These are phyloP conservation scores for Alviniconcha marisindica DNA, from an alignment of 1,140 invertebrate species.

Conservation along the genomic window DNA sequence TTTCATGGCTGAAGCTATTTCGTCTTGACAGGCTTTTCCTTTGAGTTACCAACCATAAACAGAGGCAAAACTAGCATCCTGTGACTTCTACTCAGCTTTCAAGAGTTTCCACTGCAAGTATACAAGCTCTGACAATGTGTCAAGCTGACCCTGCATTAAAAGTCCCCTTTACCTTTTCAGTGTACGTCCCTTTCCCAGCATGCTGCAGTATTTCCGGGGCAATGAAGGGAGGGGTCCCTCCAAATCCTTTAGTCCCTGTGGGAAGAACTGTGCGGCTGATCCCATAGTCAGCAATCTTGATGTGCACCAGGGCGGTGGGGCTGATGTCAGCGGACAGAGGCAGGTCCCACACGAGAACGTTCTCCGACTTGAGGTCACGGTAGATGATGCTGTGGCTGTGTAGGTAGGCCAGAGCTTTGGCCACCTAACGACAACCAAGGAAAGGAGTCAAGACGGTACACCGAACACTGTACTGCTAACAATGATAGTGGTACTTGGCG, in stretches of 20 bases:
- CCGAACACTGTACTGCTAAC: too few species aligned
- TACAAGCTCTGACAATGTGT: too few species aligned
- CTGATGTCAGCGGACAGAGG: constrained; percentile 80
- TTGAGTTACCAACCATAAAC: too few species aligned
- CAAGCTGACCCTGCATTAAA: too few species aligned
- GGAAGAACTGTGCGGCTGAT: constrained; percentile 85
- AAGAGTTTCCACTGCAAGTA: too few species aligned
- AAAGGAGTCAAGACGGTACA: too few species aligned
- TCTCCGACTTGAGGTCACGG: constrained; percentile 97
- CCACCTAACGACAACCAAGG: constrained; percentile 79
- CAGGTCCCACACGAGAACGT: constrained; percentile 97
- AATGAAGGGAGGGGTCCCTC: constrained; percentile 93
- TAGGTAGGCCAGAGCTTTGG: constrained; percentile 96
- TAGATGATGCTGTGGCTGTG: constrained; percentile 97
- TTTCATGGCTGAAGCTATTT: too few species aligned
- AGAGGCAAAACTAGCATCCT: too few species aligned
- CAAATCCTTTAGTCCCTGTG: constrained; percentile 93
- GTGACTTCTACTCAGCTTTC: too few species aligned
- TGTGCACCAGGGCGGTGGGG: constrained; percentile 82
- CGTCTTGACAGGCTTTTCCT: too few species aligned
- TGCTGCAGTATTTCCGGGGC: constrained; percentile 98
- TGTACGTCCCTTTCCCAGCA: constrained; percentile 99
- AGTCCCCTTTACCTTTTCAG: constrained; percentile 95
- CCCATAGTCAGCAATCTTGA: constrained; percentile 97
- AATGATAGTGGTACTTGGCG: too few species aligned